Percentiles rank a stretch among this genome's conserved stretches.
Conservation (phyloP, 2,888 invertebrate species). For the Ophion ventricosus region DNA sequence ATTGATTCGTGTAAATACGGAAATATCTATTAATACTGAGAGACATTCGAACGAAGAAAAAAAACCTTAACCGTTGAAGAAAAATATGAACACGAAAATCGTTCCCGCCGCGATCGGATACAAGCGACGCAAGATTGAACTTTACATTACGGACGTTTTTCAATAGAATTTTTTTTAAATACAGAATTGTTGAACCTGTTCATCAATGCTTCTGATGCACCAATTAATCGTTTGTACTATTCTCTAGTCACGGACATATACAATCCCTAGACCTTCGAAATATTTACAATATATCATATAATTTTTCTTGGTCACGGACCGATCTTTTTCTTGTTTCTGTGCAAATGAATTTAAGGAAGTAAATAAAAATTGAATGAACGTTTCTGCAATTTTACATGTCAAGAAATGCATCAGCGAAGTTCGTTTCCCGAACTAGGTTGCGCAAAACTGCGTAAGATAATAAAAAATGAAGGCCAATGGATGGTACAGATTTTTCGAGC, state of each 20-base stretch:
- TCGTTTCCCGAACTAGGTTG: slow-evolving; percentile 20
- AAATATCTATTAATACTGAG: slow-evolving; percentile 56
- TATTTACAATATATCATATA: slow-evolving; percentile 62
- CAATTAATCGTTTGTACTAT: slow-evolving; percentile 59
- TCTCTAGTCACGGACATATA: slow-evolving; percentile 45
- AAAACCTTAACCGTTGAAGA: background rate
- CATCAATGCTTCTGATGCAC: slow-evolving; percentile 32
- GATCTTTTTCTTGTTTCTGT: slow-evolving; percentile 24
- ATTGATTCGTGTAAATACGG: background rate
- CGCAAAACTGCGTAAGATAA: slow-evolving; percentile 33
- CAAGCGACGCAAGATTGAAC: slow-evolving; percentile 30
- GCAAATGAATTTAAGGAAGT: slow-evolving; percentile 31
- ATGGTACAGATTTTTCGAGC: slow-evolving; percentile 13
- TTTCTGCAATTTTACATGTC: slow-evolving; percentile 42
- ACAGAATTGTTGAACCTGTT: slow-evolving; percentile 41
- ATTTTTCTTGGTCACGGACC: slow-evolving; percentile 52
- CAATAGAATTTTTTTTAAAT: slow-evolving; percentile 43
- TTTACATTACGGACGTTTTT: slow-evolving; percentile 57
- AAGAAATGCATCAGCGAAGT: slow-evolving; percentile 43
- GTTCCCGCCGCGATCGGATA: background rate
- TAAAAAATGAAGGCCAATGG: slow-evolving; percentile 37
- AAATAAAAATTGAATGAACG: slow-evolving; percentile 33
- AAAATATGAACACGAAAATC: background rate
- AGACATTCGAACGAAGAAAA: slow-evolving; percentile 18
- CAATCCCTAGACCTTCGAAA: slow-evolving; percentile 53